These are phyloP conservation scores for Poecile atricapillus DNA, from an alignment of 2,113 vertebrate species.

Conservation along the genomic window DNA sequence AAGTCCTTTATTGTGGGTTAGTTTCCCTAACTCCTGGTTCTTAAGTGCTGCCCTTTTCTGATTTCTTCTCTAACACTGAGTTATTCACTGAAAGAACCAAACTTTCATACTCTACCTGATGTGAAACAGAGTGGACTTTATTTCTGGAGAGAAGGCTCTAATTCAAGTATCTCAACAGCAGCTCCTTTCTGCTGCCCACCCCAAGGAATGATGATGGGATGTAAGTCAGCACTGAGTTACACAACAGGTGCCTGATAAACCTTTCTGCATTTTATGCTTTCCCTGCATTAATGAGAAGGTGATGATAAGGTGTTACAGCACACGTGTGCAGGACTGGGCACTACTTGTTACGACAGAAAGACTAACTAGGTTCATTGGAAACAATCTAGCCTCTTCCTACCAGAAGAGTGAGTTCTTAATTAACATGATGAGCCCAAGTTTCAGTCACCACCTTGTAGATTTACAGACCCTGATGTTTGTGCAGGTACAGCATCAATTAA, in stretches of 20 bases:
- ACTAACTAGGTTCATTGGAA: neutral
- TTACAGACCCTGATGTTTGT: neutral
- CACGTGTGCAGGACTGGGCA: conserved; percentile 11
- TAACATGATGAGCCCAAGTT: neutral
- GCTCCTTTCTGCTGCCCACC: conserved; percentile 3
- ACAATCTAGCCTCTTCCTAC: neutral
- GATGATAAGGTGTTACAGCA: conserved; percentile 58
- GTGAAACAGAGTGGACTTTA: neutral
- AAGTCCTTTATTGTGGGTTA: neutral
- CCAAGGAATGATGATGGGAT: neutral
- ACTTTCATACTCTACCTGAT: neutral
- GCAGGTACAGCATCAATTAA: neutral
- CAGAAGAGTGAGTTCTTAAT: neutral
- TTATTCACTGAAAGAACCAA: neutral
- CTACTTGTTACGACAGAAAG: neutral
- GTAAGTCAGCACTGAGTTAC: neutral
- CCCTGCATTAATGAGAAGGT: conserved; percentile 36
- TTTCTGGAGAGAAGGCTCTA: neutral
- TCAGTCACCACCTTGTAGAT: conserved; percentile 1
- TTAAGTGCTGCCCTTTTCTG: neutral
- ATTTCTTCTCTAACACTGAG: neutral
- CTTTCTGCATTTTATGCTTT: neutral
- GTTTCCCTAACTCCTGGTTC: neutral
- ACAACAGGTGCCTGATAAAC: conserved; percentile 3
- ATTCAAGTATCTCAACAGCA: neutral